A percentile compares a stretch with the other conserved stretches of the same genome.
phyloP scores from a whole-genome alignment of 2,797 vertebrate species.

The Uromys caudimaculatus region DNA sequence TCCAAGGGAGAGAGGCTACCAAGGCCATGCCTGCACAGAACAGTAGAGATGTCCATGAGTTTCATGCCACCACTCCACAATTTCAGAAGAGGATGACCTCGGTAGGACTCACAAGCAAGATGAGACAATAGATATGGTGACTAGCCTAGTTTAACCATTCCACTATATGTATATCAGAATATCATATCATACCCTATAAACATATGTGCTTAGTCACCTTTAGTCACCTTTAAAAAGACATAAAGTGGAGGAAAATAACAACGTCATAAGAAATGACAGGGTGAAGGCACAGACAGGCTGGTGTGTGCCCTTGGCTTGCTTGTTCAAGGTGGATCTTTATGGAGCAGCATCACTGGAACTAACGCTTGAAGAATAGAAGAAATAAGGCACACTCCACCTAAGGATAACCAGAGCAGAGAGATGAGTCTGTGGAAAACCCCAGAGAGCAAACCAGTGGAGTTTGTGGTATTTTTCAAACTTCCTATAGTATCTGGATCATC shows the following conservation, averaged over 20 bases:
- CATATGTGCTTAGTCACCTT: neutral
- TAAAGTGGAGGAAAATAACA: neutral
- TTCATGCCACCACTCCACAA: neutral
- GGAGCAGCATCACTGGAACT: neutral
- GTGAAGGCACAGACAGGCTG: neutral
- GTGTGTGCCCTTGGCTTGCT: neutral
- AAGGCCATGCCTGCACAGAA: accelerated
- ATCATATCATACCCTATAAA: neutral
- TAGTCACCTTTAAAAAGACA: neutral
- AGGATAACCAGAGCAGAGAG: neutral
- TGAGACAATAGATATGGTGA: neutral
- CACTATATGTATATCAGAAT: neutral
- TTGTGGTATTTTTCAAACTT: neutral
- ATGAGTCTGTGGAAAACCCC: neutral
- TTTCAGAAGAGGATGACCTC: neutral
- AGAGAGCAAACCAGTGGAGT: neutral
- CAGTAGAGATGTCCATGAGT: accelerated
- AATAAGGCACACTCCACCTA: neutral
- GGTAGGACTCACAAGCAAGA: neutral
- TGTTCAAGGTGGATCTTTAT: neutral
- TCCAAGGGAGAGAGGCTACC: neutral
- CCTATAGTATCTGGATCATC: neutral
- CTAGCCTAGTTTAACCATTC: neutral
- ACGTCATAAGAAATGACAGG: neutral
- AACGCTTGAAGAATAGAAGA: neutral